Percentiles rank a stretch among this genome's conserved stretches.
Evolutionary conservation across 2,888 invertebrate species (phyloP).

Genomic region (Melinaea menophilus): DNA sequence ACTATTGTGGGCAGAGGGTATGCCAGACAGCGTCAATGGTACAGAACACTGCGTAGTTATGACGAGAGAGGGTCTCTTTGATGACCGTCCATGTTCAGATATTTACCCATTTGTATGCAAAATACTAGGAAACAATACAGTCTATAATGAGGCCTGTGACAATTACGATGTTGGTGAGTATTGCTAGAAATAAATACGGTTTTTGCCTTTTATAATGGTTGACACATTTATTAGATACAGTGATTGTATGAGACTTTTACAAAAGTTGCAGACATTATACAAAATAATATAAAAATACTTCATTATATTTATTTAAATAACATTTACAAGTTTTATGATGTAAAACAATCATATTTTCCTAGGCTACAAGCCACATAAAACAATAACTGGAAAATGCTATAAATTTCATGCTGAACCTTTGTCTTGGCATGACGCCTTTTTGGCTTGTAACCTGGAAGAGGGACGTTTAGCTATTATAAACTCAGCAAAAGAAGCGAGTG

Average conservation of each 20-base stretch:
- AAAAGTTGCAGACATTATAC: background rate
- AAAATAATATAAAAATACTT: background rate
- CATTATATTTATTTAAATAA: background rate
- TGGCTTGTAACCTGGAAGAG: constrained; percentile 46
- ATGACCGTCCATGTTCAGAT: constrained; percentile 44
- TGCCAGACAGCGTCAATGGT: constrained; percentile 42
- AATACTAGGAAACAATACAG: constrained; percentile 42
- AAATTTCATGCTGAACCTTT: constrained; percentile 50
- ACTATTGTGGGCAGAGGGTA: constrained; percentile 49
- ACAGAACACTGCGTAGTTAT: constrained; percentile 51
- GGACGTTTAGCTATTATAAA: constrained; percentile 48
- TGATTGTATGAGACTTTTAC: too few species aligned
- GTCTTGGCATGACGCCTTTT: constrained; percentile 51
- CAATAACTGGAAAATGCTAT: constrained; percentile 46
- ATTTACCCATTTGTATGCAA: constrained; percentile 52
- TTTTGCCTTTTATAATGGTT: too few species aligned
- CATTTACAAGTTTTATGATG: background rate
- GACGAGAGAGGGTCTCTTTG: constrained; percentile 50
- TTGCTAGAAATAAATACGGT: background rate
- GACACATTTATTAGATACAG: too few species aligned
- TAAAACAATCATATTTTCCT: constrained; percentile 9
- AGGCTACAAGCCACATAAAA: constrained; percentile 42
- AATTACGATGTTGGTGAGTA: constrained; percentile 44
- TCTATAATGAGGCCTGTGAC: constrained; percentile 44
- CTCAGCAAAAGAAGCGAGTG: constrained; percentile 47